phyloP scores from a whole-genome alignment of 2,888 invertebrate genomes.

The Embidobia sp. region DNA sequence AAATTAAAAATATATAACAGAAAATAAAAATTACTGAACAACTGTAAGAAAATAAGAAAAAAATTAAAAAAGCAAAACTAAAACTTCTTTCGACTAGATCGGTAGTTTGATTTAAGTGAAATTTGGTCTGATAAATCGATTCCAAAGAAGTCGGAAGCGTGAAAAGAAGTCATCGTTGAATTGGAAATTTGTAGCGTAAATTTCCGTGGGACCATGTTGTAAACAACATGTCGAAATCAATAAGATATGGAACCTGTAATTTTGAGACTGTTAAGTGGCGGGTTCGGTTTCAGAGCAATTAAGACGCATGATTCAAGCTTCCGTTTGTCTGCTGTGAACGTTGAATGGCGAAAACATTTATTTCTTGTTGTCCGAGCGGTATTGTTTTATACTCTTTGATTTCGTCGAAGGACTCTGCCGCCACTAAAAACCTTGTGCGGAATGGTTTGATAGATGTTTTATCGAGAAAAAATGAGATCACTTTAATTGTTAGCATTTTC shows the following conservation, averaged over 20 bases:
- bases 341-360: slow-evolving; percentile 59
- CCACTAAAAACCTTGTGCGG: slow-evolving; percentile 45
- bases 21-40: no score
- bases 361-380: slow-evolving; percentile 57
- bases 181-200: slow-evolving; percentile 42
- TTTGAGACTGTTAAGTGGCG: slow-evolving; percentile 67
- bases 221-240: slow-evolving; percentile 61
- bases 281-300: slow-evolving; percentile 64
- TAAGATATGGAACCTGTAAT: slow-evolving; percentile 63
- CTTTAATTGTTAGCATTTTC: slow-evolving; percentile 63
- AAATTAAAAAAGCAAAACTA: no score
- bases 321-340: slow-evolving; percentile 56
- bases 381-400: slow-evolving; percentile 56
- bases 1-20: no score
- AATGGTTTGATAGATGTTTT: slow-evolving; percentile 64
- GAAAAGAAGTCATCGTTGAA: slow-evolving; percentile 27
- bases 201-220: slow-evolving; percentile 43
- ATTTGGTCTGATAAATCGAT: slow-evolving; percentile 35
- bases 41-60: no score
- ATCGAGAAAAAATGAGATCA: slow-evolving; percentile 52
- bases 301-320: slow-evolving; percentile 65
- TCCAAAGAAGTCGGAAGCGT: slow-evolving; percentile 26
- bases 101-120: slow-evolving; percentile 36
- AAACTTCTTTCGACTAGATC: no score
- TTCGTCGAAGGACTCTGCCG: slow-evolving; percentile 57